Percentiles rank a stretch among this genome's conserved stretches.
These are phyloP conservation scores for Orchesella cincta DNA, from an alignment of 1,140 invertebrate genomes.

Conservation along the genomic window DNA sequence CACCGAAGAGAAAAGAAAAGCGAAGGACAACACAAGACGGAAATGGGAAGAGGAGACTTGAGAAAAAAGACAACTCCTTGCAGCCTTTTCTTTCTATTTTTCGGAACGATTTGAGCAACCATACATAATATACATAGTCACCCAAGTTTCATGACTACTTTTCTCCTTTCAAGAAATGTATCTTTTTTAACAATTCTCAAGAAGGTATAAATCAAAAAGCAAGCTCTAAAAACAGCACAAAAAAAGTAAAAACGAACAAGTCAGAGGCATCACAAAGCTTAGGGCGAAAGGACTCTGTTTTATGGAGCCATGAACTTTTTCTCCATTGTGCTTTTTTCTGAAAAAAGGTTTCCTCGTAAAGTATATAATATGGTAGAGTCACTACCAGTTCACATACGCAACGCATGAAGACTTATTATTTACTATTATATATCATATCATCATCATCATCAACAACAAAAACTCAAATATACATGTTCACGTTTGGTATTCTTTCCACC, in stretches of 20 bases:
- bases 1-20: background rate
- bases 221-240: no score
- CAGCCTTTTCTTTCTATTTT: background rate
- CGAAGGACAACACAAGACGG: slow-evolving; percentile 37
- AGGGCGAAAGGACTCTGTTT: slow-evolving; percentile 15
- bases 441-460: background rate
- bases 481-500: background rate
- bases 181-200: background rate
- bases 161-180: background rate
- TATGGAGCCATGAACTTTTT: slow-evolving; percentile 26
- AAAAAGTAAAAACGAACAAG: no score
- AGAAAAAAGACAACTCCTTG: slow-evolving; percentile 18
- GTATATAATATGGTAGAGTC: background rate
- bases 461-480: background rate
- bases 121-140: background rate
- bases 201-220: slow-evolving; percentile 48
- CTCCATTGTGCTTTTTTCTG: background rate
- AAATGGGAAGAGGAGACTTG: slow-evolving; percentile 48
- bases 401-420: no score
- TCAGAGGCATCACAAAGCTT: slow-evolving; percentile 18
- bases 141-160: background rate
- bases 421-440: no score
- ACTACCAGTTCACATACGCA: background rate
- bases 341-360: background rate
- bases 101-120: background rate